phyloP scores from a whole-genome alignment of 2,113 vertebrate genomes.

The Proteles cristata region DNA sequence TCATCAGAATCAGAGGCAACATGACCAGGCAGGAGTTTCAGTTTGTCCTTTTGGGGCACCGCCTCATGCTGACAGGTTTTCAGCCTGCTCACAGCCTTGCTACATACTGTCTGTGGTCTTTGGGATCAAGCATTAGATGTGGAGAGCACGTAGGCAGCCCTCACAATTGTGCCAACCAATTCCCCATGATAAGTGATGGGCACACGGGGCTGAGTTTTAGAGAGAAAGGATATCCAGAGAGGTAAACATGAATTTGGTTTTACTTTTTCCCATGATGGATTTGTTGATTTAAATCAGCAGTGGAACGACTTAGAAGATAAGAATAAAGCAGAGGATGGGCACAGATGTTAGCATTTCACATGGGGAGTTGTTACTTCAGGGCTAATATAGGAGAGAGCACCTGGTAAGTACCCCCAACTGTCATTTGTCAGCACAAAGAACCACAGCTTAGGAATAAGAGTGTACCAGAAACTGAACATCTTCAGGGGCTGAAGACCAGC shows the following conservation, averaged over 20 bases:
- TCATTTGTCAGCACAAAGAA: neutral
- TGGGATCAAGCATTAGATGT: neutral
- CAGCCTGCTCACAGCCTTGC: neutral
- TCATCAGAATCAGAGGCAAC: neutral
- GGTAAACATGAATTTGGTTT: neutral
- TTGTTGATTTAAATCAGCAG: neutral
- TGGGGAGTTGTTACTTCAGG: neutral
- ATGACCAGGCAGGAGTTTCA: neutral
- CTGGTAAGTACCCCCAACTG: neutral
- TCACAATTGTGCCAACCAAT: neutral
- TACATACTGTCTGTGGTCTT: neutral
- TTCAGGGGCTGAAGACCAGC: neutral
- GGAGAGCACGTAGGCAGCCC: neutral
- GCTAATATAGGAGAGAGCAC: neutral
- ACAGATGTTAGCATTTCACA: neutral
- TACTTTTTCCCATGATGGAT: neutral
- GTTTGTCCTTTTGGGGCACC: too few relatives aligned
- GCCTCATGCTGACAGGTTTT: fast-evolving
- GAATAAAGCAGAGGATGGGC: neutral
- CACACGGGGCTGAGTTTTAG: neutral
- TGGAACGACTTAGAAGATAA: neutral
- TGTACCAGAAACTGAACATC: neutral
- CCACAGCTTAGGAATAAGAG: neutral
- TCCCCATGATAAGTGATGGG: neutral
- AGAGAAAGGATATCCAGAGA: neutral